phyloP scores from a whole-genome alignment of 2,888 invertebrate genomes.

The Coremacera marginata region DNA sequence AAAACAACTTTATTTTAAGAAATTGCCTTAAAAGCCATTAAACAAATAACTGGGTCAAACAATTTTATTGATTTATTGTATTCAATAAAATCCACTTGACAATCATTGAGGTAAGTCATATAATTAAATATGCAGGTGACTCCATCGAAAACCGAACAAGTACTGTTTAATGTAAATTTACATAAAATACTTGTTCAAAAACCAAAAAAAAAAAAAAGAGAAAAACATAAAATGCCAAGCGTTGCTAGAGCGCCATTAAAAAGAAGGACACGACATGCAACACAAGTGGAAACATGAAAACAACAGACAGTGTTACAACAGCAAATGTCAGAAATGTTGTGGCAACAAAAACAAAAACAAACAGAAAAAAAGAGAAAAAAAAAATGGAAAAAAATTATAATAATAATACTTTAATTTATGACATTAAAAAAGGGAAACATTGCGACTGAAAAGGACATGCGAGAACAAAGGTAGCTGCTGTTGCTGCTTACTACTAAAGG shows the following conservation, averaged over 20 bases:
- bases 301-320: slow-evolving; percentile 23
- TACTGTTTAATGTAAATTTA: slow-evolving; percentile 12
- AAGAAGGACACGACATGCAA: slow-evolving; percentile 26
- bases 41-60: slow-evolving; percentile 2
- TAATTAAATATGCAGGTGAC: slow-evolving; percentile 6
- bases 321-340: slow-evolving; percentile 4
- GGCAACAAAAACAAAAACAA: slow-evolving; percentile 1
- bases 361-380: slow-evolving; percentile 4
- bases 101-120: not conserved
- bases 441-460: not conserved
- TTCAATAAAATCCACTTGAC: not conserved
- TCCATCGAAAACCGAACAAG: not conserved
- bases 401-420: slow-evolving; percentile 17
- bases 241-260: not conserved
- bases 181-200: slow-evolving; percentile 10
- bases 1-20: no score
- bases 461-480: not conserved
- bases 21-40: not conserved
- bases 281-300: slow-evolving; percentile 26
- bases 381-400: not conserved
- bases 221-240: not conserved
- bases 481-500: not conserved
- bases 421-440: slow-evolving; percentile 17
- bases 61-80: slow-evolving; percentile 1
- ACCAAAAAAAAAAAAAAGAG: not conserved